phyloP scores from a whole-genome alignment of 2,888 invertebrate species.

The Coremacera marginata region DNA sequence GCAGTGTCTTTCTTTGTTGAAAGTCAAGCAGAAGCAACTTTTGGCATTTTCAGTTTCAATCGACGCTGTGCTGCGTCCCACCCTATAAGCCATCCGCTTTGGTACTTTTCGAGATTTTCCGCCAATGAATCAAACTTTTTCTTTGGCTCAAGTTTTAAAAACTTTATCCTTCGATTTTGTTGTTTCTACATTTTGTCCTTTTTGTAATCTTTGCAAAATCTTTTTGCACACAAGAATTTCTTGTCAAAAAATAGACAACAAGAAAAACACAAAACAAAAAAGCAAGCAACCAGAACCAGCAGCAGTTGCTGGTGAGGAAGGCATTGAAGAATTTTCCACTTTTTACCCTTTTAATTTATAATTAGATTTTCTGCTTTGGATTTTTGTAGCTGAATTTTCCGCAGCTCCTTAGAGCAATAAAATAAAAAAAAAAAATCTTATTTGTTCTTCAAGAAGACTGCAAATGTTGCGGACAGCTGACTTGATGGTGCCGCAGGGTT shows the following conservation, averaged over 20 bases:
- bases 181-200: background rate
- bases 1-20: background rate
- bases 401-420: background rate
- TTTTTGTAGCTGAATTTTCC: slow-evolving; percentile 9
- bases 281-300: background rate
- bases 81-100: background rate
- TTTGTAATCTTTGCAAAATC: slow-evolving; percentile 19
- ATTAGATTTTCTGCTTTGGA: slow-evolving; percentile 33
- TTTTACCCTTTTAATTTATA: slow-evolving; percentile 40
- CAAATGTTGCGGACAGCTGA: slow-evolving; percentile 28
- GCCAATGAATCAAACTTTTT: slow-evolving; percentile 27
- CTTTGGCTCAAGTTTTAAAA: slow-evolving; percentile 25
- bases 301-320: background rate
- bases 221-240: slow-evolving; percentile 23
- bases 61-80: background rate
- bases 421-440: background rate
- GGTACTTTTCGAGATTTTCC: background rate
- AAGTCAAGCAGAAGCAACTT: slow-evolving; percentile 18
- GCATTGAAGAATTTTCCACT: slow-evolving; percentile 32
- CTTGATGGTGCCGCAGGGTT: background rate
- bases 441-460: background rate
- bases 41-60: slow-evolving; percentile 15
- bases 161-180: slow-evolving; percentile 25
- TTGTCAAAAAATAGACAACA: background rate
- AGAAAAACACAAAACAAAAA: background rate